Evolutionary conservation across 2,797 vertebrate genomes (phyloP), one percentile per base, ranked within the genome.

Genomic region (Cuculus canorus): DNA sequence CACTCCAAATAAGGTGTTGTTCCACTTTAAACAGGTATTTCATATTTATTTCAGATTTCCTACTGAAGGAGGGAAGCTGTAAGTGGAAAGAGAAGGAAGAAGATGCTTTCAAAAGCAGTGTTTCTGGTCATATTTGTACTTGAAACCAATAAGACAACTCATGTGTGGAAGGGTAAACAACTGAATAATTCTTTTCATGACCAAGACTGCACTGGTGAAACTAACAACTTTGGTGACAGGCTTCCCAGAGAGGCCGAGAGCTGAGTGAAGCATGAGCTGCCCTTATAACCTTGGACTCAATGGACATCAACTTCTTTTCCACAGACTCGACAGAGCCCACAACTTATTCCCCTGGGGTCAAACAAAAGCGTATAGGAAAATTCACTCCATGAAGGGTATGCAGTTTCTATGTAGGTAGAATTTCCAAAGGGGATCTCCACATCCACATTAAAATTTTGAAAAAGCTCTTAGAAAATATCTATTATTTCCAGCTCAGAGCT

Each of bases 1-100:
- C 2, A 41, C 3, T 54, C 8, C 0, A 14, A 65, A 2, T 45
- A 60, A 32, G 12, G 11, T 17, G n/a, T 5, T n/a, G 1, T 14
- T 80, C 17, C 0, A 0, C 28, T 14, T 68, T 43, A 61, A 80
- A 73, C 14, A 37, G 3, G 56, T 27, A 37, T 57, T 79, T 82
- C 25, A 5, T 27, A 23, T 4, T n/a, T 25, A 52, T 37, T 57
- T 82, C 4, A 1, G 47, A 32, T 56, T 66, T 87, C 4, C 7
- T 60, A 3, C 7, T 65, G 28, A 65, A 69, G 13, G 7, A 81
- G 9, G 4, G 2, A 81, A 5, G 6, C 3, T 28, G 3, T 17
- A 52, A 11, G 24, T 5, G 8, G n/a, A 73, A 13, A 41, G 18
- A 71, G 28, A 60, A 50, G 16, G 6, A 82, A 66, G 7, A 4